Evolutionary conservation across 2,797 vertebrate genomes (phyloP), one percentile per base, ranked within the genome.

Genomic region (Urophycis tenuis): DNA sequence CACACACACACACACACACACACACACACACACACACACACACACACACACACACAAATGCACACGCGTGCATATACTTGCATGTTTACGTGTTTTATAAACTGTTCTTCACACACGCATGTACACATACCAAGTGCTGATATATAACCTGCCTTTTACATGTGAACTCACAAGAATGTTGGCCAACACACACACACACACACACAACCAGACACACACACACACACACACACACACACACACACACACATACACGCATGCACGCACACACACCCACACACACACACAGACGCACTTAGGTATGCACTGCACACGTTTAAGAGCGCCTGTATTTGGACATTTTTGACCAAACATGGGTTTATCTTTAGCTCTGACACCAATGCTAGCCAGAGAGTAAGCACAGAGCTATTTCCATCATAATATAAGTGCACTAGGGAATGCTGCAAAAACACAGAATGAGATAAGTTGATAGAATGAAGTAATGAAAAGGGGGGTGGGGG

Each of bases 351-450:
- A 90, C 85, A 84, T 83, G 78, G 84, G 82, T 88, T 88, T 92
- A 93, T 92, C 91, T 91, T 92, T 89, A 90, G 87, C 78, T 33
- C 83, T 92, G 87, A 92, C 90, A 89, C 85, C 89, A 88, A 11
- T 85, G 75, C 71, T 12, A 75, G 78, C 74, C 85, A 82, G 78
- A 91, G 89, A 92, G 88, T 90, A 91, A 86, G 87, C 86, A 86
- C 72, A 88, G 79, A 91, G 89, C 89, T 84, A 92, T 93, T 92
- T 92, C 90, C 80, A 83, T 87, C 88, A 88, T 92, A 89, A 90
- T 91, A 84, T 85, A 78, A 83, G 84, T 85, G 70, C 88, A 85
- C 80, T 85, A 75, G 85, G 87, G 87, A 88, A 87, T 80, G 84
- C 69, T 82, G 83, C 71, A 89, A 88, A 85, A 88, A 88, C 83